These are phyloP conservation scores for Blennius ocellaris DNA, from an alignment of 2,113 vertebrate species.

Conservation along the genomic window DNA sequence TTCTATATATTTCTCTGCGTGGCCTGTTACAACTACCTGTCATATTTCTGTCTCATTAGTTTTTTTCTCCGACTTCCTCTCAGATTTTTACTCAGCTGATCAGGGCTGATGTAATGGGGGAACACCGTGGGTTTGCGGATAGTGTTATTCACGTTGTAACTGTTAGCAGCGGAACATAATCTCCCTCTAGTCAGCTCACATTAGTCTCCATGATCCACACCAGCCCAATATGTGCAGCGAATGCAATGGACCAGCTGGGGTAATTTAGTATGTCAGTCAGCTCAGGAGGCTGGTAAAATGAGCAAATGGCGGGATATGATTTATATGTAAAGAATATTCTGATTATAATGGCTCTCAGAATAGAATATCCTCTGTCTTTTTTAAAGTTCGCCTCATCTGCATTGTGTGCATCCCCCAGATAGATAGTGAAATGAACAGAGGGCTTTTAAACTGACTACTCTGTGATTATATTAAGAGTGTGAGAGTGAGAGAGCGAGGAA, in stretches of 20 bases:
- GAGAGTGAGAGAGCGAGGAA: conserved; percentile 57
- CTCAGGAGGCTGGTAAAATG: conserved; percentile 75
- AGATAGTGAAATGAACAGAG: conserved; percentile 80
- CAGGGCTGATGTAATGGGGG: conserved; percentile 71
- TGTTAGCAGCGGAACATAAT: conserved; percentile 81
- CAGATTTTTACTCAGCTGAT: conserved; percentile 65
- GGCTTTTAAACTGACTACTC: conserved; percentile 81
- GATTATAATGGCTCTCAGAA: conserved; percentile 76
- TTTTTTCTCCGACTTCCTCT: conserved; percentile 13
- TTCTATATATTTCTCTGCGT: not conserved
- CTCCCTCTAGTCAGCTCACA: conserved; percentile 81
- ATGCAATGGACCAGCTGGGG: conserved; percentile 77
- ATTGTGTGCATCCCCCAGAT: conserved; percentile 79
- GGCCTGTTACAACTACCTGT: conserved; percentile 1
- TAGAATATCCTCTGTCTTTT: conserved; percentile 71
- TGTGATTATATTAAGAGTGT: conserved; percentile 84
- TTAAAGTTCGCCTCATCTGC: conserved; percentile 73
- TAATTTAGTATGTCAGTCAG: conserved; percentile 81
- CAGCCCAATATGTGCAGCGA: conserved; percentile 77
- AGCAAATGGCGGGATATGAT: conserved; percentile 80
- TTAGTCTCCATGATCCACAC: conserved; percentile 79
- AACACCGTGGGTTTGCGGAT: conserved; percentile 65
- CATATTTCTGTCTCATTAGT: conserved; percentile 8
- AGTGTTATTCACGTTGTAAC: conserved; percentile 75
- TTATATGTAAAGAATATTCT: conserved; percentile 79